phyloP scores from a whole-genome alignment of 2,113 vertebrate genomes.

The Pelvicachromis taeniatus region DNA sequence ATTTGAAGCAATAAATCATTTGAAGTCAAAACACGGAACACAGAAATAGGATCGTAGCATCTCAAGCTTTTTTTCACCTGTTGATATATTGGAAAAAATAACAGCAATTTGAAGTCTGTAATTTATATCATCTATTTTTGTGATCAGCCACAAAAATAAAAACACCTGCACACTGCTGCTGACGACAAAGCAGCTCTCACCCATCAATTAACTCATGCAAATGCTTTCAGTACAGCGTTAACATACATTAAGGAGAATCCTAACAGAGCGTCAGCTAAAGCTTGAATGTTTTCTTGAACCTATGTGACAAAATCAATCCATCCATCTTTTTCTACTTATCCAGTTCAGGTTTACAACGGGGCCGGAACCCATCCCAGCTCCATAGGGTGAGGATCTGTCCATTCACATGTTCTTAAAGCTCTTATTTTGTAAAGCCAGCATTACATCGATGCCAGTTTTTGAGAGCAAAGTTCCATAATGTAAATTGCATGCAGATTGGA shows the following conservation, averaged over 20 bases:
- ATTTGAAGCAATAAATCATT: neutral
- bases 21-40: neutral
- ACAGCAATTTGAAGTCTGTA: neutral
- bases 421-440: neutral
- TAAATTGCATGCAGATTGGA: neutral
- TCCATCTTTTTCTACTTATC: neutral
- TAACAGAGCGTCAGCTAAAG: neutral
- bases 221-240: neutral
- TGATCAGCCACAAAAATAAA: neutral
- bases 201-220: neutral
- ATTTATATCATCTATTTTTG: neutral
- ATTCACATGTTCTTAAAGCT: neutral
- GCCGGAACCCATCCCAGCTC: neutral
- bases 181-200: neutral
- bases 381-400: neutral
- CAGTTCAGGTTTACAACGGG: neutral
- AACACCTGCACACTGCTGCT: neutral
- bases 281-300: neutral
- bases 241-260: neutral
- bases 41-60: neutral
- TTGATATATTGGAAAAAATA: neutral
- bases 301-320: neutral
- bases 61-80: neutral
- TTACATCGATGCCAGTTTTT: neutral
- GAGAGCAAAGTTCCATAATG: neutral